Conservation (phyloP, 2,888 invertebrate genomes). For the Patella depressa region DNA sequence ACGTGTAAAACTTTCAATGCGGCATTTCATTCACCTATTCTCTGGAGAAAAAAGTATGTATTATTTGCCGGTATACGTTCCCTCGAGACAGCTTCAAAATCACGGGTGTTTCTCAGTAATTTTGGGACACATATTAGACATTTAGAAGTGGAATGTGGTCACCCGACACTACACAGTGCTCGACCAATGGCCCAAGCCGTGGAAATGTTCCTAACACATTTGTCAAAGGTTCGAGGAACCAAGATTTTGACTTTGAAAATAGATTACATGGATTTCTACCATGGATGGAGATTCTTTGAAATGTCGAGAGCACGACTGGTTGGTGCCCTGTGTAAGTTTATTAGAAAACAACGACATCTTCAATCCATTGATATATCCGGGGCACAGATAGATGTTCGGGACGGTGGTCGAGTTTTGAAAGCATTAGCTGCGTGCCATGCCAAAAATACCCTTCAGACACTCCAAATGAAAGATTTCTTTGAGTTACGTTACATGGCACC, state of each 20-base stretch:
- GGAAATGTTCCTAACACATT: slow-evolving; percentile 11
- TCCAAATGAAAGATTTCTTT: slow-evolving; percentile 20
- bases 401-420: slow-evolving; percentile 7
- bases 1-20: slow-evolving; percentile 52
- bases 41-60: slow-evolving; percentile 48
- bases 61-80: slow-evolving; percentile 19
- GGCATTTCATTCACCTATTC: slow-evolving; percentile 40
- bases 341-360: slow-evolving; percentile 14
- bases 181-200: slow-evolving; percentile 20
- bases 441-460: slow-evolving; percentile 11
- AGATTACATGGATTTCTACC: slow-evolving; percentile 19
- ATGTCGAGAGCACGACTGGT: slow-evolving; percentile 9
- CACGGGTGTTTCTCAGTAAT: slow-evolving; percentile 10
- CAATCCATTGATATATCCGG: slow-evolving; percentile 17
- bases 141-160: slow-evolving; percentile 19
- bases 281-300: slow-evolving; percentile 20
- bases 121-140: slow-evolving; percentile 14
- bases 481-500: slow-evolving; percentile 13
- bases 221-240: slow-evolving; percentile 3
- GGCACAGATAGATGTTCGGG: slow-evolving; percentile 8
- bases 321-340: slow-evolving; percentile 16
- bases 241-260: slow-evolving; percentile 19
- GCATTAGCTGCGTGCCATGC: slow-evolving; percentile 12
- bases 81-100: slow-evolving; percentile 4
- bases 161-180: slow-evolving; percentile 23